These are phyloP conservation scores for Furcula furcula DNA, from an alignment of 2,888 invertebrate species.

Conservation along the genomic window DNA sequence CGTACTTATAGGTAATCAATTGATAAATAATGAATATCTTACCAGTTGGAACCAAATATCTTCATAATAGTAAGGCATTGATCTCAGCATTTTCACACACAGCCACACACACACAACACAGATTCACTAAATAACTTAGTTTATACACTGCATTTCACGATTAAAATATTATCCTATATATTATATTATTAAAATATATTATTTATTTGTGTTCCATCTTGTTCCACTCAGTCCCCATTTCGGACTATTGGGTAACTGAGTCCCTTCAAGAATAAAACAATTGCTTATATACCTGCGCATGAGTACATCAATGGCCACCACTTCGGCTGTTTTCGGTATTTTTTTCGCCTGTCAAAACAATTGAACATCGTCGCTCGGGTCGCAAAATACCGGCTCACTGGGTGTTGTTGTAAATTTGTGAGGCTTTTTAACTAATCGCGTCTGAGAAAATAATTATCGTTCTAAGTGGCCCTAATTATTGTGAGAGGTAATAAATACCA, in stretches of 20 bases:
- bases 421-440: too few species aligned
- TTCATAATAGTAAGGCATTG: slow-evolving; percentile 25
- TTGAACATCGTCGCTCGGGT: background rate
- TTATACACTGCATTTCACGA: slow-evolving; percentile 16
- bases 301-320: slow-evolving; percentile 10
- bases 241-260: slow-evolving; percentile 15
- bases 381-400: too few species aligned
- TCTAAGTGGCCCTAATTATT: too few species aligned
- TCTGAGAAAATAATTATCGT: too few species aligned
- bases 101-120: too few species aligned
- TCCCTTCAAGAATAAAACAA: slow-evolving; percentile 2
- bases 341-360: slow-evolving; percentile 4
- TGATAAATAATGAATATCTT: too few species aligned
- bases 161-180: background rate
- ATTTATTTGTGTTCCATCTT: background rate
- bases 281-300: slow-evolving; percentile 14
- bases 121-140: slow-evolving; percentile 18
- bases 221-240: slow-evolving; percentile 10
- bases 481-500: too few species aligned
- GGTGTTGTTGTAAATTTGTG: too few species aligned
- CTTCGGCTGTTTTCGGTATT: slow-evolving; percentile 5
- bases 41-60: slow-evolving; percentile 39
- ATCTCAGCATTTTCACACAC: slow-evolving; percentile 21
- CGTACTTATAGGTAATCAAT: too few species aligned
- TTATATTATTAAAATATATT: background rate